phyloP scores from a whole-genome alignment of 2,888 invertebrate species.

The Lepidonotus clava region DNA sequence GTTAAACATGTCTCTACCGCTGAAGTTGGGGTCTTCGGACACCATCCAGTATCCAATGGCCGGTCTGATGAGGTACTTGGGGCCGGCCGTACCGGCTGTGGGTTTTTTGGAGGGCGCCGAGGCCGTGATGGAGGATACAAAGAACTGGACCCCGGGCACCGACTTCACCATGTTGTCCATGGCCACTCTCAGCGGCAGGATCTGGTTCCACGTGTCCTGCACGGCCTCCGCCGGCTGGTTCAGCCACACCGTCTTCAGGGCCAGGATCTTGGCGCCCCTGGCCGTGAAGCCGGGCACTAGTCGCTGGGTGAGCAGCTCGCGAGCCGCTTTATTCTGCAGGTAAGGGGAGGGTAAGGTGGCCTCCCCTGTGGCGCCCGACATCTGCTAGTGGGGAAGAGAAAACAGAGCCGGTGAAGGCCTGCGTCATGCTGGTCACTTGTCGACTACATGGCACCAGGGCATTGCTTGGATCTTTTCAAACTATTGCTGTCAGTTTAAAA shows the following conservation, averaged over 20 bases:
- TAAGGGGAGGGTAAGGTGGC: neutral
- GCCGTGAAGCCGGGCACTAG: neutral
- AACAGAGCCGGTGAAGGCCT: no score
- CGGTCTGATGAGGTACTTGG: neutral
- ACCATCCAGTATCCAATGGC: conserved; percentile 28
- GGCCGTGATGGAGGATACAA: conserved; percentile 32
- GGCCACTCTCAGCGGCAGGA: neutral
- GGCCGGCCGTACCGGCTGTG: neutral
- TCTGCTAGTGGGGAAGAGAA: neutral
- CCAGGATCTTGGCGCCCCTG: neutral
- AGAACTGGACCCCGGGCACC: neutral
- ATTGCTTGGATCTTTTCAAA: neutral
- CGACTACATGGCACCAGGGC: no score
- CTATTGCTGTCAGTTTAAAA: neutral
- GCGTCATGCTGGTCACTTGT: neutral
- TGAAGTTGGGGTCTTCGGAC: neutral
- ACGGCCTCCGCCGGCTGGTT: neutral
- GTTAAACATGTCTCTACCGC: neutral
- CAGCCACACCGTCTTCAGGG: neutral
- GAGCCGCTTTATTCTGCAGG: conserved; percentile 1
- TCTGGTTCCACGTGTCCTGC: neutral
- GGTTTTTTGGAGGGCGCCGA: neutral
- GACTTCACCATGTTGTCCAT: conserved; percentile 24
- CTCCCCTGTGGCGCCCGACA: neutral
- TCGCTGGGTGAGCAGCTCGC: neutral